phyloP scores from a whole-genome alignment of 2,797 vertebrate genomes.

The Rousettus madagascariensis region DNA sequence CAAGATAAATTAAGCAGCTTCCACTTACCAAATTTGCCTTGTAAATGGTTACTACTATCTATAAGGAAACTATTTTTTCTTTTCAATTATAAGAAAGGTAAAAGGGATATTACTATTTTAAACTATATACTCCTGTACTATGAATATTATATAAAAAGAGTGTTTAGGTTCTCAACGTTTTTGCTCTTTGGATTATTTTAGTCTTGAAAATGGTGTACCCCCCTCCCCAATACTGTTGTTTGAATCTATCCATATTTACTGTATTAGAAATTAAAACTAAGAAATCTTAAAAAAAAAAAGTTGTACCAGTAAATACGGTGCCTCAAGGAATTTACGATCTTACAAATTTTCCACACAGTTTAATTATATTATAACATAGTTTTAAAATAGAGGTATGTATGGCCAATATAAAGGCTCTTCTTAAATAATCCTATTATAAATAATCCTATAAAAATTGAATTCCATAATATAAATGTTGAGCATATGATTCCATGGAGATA shows the following conservation, averaged over 20 bases:
- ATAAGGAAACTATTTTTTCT: neutral
- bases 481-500: neutral
- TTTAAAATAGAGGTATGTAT: neutral
- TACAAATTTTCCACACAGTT: neutral
- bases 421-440: neutral
- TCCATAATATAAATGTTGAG: neutral
- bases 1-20: neutral
- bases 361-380: neutral
- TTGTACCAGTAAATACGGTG: neutral
- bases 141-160: neutral
- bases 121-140: neutral
- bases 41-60: neutral
- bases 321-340: neutral
- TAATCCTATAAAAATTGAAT: neutral
- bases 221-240: neutral
- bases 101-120: neutral
- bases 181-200: neutral
- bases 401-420: neutral
- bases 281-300: neutral
- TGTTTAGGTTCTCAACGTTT: neutral
- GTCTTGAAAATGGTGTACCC: neutral
- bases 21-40: constrained; percentile 23
- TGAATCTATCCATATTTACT: neutral
- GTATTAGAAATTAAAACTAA: neutral
- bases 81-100: neutral